phyloP scores from a whole-genome alignment of 1,140 invertebrate genomes.

The Amyelois transitella region DNA sequence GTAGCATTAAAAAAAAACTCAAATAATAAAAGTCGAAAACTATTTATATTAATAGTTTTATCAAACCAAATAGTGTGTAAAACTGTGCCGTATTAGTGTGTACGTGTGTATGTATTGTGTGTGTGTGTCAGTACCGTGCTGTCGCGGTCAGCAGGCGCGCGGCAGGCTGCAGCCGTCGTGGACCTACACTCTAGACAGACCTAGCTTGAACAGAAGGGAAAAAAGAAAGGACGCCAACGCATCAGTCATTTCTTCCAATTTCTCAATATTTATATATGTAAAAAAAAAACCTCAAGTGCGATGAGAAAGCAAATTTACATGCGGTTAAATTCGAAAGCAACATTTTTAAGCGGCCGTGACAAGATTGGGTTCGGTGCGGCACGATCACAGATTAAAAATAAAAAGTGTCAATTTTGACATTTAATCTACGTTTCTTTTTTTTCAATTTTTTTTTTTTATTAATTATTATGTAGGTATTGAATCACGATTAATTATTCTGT shows the following conservation, averaged over 20 bases:
- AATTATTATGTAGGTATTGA: no score
- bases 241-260: constrained; percentile 72
- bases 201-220: constrained; percentile 71
- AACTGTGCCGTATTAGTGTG: constrained; percentile 13
- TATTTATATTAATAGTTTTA: no score
- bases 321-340: constrained; percentile 13
- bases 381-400: not conserved
- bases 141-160: constrained; percentile 55
- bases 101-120: constrained; percentile 21
- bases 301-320: constrained; percentile 8
- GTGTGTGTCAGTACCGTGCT: constrained; percentile 62
- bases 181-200: constrained; percentile 68
- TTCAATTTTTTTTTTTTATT: no score
- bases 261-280: constrained; percentile 8
- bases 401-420: not conserved
- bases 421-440: no score
- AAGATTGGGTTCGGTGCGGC: not conserved
- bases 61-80: not conserved
- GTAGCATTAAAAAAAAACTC: no score
- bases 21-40: no score
- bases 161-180: constrained; percentile 70
- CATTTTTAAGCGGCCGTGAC: not conserved
- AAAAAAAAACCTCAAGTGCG: not conserved
- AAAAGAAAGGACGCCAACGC: constrained; percentile 70
- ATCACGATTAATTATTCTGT: no score